These are phyloP conservation scores for Samia ricini DNA, from an alignment of 1,140 invertebrate genomes.

Conservation along the genomic window DNA sequence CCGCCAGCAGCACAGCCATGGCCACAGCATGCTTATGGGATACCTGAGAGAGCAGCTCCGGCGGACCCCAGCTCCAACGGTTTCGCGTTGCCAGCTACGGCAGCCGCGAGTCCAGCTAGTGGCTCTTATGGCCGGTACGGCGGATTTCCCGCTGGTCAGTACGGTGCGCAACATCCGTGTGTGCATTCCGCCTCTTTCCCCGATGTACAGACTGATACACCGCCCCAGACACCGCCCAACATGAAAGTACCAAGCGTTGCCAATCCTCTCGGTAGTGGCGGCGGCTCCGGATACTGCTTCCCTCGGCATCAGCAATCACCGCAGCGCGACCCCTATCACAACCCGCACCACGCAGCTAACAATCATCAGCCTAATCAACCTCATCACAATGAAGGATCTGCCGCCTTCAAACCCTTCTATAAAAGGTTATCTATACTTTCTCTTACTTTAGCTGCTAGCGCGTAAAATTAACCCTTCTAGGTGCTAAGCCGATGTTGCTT, in stretches of 20 bases:
- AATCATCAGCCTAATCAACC: constrained; percentile 77
- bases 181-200: constrained; percentile 84
- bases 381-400: constrained; percentile 81
- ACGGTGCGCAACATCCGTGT: constrained; percentile 70
- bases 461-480: not conserved
- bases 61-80: constrained; percentile 68
- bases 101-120: constrained; percentile 65
- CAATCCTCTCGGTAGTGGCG: constrained; percentile 77
- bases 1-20: constrained; percentile 84
- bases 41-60: constrained; percentile 56
- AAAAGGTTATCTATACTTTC: constrained; percentile 83
- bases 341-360: constrained; percentile 76
- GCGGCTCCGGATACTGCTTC: constrained; percentile 76
- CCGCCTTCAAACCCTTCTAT: constrained; percentile 92
- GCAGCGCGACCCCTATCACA: constrained; percentile 76
- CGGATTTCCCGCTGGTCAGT: constrained; percentile 76
- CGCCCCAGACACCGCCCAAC: constrained; percentile 94
- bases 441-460: constrained; percentile 1
- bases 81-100: constrained; percentile 69
- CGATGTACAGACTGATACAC: constrained; percentile 93
- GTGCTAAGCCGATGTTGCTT: constrained; percentile 8
- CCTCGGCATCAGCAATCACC: constrained; percentile 75
- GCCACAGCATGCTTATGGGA: constrained; percentile 61
- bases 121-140: constrained; percentile 77
- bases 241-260: constrained; percentile 90